Conservation (phyloP, 1,140 invertebrate genomes). For the Trichoplusia ni region DNA sequence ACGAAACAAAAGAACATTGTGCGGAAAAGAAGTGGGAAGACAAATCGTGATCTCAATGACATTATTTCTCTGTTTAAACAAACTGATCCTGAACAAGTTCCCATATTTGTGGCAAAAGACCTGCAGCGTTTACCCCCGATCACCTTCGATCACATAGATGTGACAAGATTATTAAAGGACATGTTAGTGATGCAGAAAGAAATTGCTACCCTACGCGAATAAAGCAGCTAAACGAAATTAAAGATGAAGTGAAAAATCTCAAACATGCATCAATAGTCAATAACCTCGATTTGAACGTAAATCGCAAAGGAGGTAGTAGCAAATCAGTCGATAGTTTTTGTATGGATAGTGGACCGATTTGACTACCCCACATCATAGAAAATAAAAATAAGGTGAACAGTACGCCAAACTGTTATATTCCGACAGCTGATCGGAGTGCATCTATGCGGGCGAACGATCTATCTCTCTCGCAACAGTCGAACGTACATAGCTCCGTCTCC, state of each 20-base stretch:
- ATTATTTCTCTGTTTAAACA: neutral
- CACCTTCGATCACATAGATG: neutral
- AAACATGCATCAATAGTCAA: neutral
- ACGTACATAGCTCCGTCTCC: neutral
- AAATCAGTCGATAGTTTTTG: neutral
- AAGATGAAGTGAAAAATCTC: neutral
- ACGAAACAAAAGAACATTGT: too few relatives aligned
- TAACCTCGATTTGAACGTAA: neutral
- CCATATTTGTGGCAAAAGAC: neutral
- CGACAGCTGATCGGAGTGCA: too few relatives aligned
- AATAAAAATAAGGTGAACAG: too few relatives aligned
- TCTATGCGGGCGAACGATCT: too few relatives aligned
- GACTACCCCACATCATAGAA: neutral
- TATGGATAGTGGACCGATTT: neutral
- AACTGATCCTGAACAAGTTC: neutral
- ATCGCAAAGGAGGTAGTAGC: neutral
- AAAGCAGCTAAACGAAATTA: neutral
- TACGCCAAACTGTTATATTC: too few relatives aligned
- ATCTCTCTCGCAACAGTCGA: too few relatives aligned
- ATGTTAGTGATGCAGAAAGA: neutral
- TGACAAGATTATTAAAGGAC: neutral
- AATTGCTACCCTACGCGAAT: neutral
- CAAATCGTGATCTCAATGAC: too few relatives aligned
- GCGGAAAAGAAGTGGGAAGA: too few relatives aligned
- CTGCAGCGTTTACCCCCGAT: neutral